Evolutionary conservation across 1,140 invertebrate species (phyloP).

Genomic region (Meteorus sp.): DNA sequence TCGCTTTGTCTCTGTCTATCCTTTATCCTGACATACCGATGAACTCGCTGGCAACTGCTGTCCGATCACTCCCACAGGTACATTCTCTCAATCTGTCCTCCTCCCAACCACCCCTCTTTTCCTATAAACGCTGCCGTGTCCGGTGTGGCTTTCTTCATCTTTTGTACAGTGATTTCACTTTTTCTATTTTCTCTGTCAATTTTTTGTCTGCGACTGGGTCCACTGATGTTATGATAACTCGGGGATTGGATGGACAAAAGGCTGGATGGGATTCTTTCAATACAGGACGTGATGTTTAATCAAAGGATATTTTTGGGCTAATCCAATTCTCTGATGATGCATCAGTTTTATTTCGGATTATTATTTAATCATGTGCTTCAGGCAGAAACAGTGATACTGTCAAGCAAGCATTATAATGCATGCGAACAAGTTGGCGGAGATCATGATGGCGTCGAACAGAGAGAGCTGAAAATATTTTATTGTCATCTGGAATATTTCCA

Average conservation of each 20-base stretch:
- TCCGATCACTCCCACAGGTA: slow-evolving; percentile 25
- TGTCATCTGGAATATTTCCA: no score
- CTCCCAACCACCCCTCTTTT: slow-evolving; percentile 32
- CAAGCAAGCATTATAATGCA: no score
- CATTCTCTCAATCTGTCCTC: slow-evolving; percentile 25
- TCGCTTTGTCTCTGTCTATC: slow-evolving; percentile 21
- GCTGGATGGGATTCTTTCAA: not conserved
- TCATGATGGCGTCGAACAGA: no score
- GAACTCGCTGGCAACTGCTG: slow-evolving; percentile 22
- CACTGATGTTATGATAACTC: slow-evolving; percentile 7
- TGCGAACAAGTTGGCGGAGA: no score
- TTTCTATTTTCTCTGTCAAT: no score
- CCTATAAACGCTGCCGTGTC: slow-evolving; percentile 26
- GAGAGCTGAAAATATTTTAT: no score
- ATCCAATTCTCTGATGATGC: no score
- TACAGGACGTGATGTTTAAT: no score
- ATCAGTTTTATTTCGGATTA: no score
- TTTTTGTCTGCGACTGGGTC: not conserved
- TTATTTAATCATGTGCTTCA: no score
- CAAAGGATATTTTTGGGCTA: no score
- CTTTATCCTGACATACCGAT: not conserved
- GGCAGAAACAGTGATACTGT: no score
- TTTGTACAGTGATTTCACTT: slow-evolving; percentile 19
- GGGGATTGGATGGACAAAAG: slow-evolving; percentile 4
- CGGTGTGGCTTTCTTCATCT: slow-evolving; percentile 21